These are phyloP conservation scores for Rhinichthys osculus DNA, from an alignment of 2,797 vertebrate genomes.

Conservation along the genomic window DNA sequence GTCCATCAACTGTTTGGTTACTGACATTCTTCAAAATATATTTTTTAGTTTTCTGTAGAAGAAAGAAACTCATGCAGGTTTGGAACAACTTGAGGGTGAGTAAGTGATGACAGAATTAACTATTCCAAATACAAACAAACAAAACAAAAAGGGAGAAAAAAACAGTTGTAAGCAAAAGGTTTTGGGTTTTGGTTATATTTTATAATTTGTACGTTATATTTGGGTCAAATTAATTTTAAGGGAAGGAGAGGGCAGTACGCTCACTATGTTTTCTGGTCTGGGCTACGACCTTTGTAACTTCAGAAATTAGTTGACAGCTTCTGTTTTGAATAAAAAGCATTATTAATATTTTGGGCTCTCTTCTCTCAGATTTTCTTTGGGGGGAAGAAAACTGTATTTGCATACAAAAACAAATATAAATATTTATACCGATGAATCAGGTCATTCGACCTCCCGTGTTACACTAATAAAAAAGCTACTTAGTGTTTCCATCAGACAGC, in stretches of 20 bases:
- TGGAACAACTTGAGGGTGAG: neutral
- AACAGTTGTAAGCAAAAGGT: neutral
- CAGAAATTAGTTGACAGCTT: conserved; percentile 39
- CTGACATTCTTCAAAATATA: neutral
- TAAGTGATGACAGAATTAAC: neutral
- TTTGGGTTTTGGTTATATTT: neutral
- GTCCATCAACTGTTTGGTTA: neutral
- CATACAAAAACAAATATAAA: conserved; percentile 15
- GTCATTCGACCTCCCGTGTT: neutral
- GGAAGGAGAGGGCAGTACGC: too few species aligned
- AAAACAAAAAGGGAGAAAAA: neutral
- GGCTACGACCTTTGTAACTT: conserved; percentile 5
- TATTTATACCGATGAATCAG: conserved; percentile 8
- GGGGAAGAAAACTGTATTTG: conserved; percentile 22
- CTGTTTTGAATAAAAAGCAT: conserved; percentile 52
- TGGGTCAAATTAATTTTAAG: neutral
- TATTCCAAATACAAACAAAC: neutral
- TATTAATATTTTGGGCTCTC: conserved; percentile 47
- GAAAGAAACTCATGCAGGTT: neutral
- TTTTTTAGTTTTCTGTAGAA: neutral
- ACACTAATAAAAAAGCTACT: neutral
- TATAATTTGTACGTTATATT: neutral
- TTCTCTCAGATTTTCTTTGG: conserved; percentile 7
- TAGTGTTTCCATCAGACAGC: conserved; percentile 6
- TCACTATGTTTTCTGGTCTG: conserved; percentile 5